A percentile compares a stretch with the other conserved stretches of the same genome.
Evolutionary conservation across 1,140 invertebrate species (phyloP).

Genomic region (Drosophila sproati): DNA sequence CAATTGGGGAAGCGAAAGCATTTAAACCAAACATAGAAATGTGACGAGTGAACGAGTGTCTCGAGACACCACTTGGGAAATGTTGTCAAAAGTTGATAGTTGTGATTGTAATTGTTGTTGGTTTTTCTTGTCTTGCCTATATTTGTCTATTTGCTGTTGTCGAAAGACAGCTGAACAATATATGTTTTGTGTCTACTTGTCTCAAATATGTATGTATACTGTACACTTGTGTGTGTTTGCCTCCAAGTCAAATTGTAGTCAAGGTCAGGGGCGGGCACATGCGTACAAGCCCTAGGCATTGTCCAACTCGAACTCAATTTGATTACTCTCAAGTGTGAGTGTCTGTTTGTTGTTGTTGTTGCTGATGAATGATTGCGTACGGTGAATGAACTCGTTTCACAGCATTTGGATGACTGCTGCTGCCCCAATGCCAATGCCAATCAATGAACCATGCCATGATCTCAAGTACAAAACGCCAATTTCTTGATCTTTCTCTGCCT

Average conservation of each 20-base stretch:
- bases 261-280: constrained; percentile 72
- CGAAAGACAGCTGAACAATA: constrained; percentile 59
- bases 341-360: neutral
- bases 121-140: constrained; percentile 47
- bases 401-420: constrained; percentile 14
- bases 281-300: constrained; percentile 47
- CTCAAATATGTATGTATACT: constrained; percentile 5
- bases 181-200: neutral
- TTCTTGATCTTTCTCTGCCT: neutral
- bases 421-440: constrained; percentile 60
- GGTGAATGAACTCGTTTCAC: constrained; percentile 74
- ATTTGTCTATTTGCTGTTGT: constrained; percentile 41
- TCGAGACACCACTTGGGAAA: constrained; percentile 61
- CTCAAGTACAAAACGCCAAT: constrained; percentile 69
- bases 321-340: constrained; percentile 20
- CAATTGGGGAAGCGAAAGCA: constrained; percentile 35
- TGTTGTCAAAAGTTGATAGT: constrained; percentile 47
- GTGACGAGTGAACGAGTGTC: constrained; percentile 38
- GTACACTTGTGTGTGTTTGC: constrained; percentile 22
- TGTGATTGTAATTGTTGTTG: constrained; percentile 19
- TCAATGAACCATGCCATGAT: constrained; percentile 61
- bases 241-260: constrained; percentile 64
- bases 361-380: neutral
- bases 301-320: constrained; percentile 16
- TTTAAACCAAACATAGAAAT: constrained; percentile 59